Percentiles rank a stretch among this genome's conserved stretches.
phyloP scores from a whole-genome alignment of 2,113 vertebrate genomes.

The Notarius lentiginosus region DNA sequence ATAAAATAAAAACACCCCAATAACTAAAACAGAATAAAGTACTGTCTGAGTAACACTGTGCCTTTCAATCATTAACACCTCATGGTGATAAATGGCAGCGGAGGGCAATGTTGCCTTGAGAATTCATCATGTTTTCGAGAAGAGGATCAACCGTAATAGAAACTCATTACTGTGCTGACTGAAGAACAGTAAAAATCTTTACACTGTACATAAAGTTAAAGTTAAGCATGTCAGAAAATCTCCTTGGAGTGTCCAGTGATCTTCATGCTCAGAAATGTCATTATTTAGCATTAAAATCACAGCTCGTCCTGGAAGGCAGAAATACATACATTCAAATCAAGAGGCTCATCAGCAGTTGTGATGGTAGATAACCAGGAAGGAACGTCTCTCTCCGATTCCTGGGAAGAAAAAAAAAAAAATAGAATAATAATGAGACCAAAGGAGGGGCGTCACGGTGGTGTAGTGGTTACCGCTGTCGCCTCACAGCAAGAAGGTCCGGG shows the following conservation, averaged over 20 bases:
- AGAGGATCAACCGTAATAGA: neutral
- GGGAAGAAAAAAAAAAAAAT: constrained; percentile 34
- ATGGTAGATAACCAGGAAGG: constrained; percentile 88
- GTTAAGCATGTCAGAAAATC: neutral
- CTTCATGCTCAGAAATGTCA: neutral
- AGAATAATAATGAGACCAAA: too few relatives aligned
- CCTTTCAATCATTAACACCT: neutral
- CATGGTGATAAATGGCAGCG: neutral
- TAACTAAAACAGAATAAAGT: neutral
- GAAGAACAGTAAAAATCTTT: neutral
- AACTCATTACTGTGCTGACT: neutral
- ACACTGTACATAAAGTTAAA: neutral
- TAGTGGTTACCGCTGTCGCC: too few relatives aligned
- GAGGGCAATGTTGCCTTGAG: neutral
- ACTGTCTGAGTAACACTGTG: neutral
- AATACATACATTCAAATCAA: constrained; percentile 77
- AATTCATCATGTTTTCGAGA: neutral
- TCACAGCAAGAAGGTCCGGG: too few relatives aligned
- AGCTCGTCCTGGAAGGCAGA: neutral
- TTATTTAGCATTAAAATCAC: neutral
- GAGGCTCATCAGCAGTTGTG: constrained; percentile 74
- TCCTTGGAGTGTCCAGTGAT: neutral
- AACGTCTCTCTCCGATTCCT: constrained; percentile 82
- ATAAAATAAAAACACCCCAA: neutral
- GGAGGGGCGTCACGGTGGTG: too few relatives aligned